Percentiles rank a stretch among this genome's conserved stretches.
Conservation (phyloP, 2,797 vertebrate genomes). For the Cyprinella venusta region DNA sequence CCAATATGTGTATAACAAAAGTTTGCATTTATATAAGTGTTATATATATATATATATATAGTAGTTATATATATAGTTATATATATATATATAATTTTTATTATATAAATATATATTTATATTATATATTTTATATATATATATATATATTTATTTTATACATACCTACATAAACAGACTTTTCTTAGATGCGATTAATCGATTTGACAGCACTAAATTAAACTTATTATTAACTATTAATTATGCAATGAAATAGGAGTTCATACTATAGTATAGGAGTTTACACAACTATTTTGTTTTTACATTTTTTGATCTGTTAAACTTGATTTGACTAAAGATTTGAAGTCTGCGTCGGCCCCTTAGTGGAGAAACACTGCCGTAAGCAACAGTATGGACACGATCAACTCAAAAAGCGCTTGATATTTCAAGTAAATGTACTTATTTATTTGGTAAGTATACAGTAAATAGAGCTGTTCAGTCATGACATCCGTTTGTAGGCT, state of each 20-base stretch:
- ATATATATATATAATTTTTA: no score
- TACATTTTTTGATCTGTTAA: background rate
- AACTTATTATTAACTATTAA: no score
- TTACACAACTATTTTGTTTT: background rate
- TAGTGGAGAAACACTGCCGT: background rate
- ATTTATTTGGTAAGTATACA: background rate
- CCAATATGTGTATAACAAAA: no score
- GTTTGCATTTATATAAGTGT: no score
- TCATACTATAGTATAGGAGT: background rate
- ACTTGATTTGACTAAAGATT: background rate
- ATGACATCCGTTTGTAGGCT: conserved; percentile 6
- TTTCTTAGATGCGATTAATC: no score
- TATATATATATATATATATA: no score
- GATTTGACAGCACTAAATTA: no score
- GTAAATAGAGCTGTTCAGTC: conserved; percentile 2
- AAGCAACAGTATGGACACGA: background rate
- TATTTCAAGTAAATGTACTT: background rate
- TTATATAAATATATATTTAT: no score
- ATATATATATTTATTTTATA: no score
- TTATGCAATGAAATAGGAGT: background rate
- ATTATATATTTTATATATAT: no score
- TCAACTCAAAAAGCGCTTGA: background rate
- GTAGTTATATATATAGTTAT: no score
- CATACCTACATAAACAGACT: no score
- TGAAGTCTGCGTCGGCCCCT: background rate